These are phyloP conservation scores for Metopolophium dirhodum DNA, from an alignment of 1,140 invertebrate species.

Conservation along the genomic window DNA sequence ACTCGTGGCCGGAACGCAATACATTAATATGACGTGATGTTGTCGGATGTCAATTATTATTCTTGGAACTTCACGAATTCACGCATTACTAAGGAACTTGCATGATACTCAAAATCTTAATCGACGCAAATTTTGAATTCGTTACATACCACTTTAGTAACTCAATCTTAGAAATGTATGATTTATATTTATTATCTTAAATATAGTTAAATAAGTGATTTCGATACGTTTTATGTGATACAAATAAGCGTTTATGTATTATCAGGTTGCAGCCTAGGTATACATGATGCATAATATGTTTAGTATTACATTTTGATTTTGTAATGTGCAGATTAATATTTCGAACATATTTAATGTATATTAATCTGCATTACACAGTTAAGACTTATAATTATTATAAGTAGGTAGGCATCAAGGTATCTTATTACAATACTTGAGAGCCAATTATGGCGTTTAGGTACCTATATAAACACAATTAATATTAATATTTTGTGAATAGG, in stretches of 20 bases:
- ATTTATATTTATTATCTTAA: background rate
- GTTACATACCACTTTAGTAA: background rate
- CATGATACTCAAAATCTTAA: background rate
- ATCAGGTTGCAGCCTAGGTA: background rate
- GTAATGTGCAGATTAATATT: background rate
- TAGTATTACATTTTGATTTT: background rate
- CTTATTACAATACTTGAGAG: background rate
- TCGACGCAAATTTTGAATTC: background rate
- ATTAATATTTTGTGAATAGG: background rate
- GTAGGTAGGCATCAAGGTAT: background rate
- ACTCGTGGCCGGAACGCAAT: background rate
- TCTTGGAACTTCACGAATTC: background rate
- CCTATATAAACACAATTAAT: background rate
- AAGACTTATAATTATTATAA: too few species aligned
- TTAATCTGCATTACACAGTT: too few species aligned
- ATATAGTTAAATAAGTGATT: too few species aligned
- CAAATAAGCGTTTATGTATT: background rate
- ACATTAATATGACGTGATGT: background rate
- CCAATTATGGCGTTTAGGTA: background rate
- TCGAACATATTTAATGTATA: background rate
- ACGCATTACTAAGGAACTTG: background rate
- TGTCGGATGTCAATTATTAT: background rate
- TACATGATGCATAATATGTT: background rate
- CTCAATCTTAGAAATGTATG: background rate
- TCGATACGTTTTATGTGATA: background rate